These are phyloP conservation scores for Smithornis capensis DNA, from an alignment of 2,113 vertebrate species.

Conservation along the genomic window DNA sequence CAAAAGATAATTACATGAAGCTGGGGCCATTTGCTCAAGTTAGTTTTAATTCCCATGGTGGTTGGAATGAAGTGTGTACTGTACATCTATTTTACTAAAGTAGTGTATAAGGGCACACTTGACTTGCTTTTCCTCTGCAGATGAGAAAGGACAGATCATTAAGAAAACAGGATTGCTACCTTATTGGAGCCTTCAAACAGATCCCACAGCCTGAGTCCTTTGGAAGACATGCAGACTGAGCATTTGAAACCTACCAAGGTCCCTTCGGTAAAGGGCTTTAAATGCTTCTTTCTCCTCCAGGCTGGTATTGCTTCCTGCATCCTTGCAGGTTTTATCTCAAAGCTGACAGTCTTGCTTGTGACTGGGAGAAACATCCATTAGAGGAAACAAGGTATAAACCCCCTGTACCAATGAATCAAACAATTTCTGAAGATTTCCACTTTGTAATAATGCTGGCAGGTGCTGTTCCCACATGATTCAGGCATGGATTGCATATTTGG, in stretches of 20 bases:
- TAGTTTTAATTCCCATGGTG: conserved; percentile 21
- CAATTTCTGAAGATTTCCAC: neutral
- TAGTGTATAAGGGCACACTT: conserved; percentile 41
- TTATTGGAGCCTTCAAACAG: neutral
- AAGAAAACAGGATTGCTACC: neutral
- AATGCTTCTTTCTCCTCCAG: neutral
- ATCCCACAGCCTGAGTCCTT: neutral
- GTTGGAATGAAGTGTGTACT: conserved; percentile 18
- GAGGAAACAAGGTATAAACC: neutral
- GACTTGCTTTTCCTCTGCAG: conserved; percentile 26
- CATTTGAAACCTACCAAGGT: neutral
- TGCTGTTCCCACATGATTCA: neutral
- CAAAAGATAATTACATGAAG: conserved; percentile 31
- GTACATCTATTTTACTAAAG: conserved; percentile 56
- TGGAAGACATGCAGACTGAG: neutral
- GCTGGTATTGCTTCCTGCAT: neutral
- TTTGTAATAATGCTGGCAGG: neutral
- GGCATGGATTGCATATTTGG: neutral
- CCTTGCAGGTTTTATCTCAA: neutral
- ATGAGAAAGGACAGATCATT: conserved; percentile 9
- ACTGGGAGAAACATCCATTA: neutral
- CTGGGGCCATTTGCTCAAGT: conserved; percentile 35
- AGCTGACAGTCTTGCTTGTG: neutral
- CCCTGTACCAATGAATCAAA: neutral
- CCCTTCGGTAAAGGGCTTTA: neutral